Base-by-base conservation (phyloP, 1,140 invertebrate species). In the Capitella teleta region DNA sequence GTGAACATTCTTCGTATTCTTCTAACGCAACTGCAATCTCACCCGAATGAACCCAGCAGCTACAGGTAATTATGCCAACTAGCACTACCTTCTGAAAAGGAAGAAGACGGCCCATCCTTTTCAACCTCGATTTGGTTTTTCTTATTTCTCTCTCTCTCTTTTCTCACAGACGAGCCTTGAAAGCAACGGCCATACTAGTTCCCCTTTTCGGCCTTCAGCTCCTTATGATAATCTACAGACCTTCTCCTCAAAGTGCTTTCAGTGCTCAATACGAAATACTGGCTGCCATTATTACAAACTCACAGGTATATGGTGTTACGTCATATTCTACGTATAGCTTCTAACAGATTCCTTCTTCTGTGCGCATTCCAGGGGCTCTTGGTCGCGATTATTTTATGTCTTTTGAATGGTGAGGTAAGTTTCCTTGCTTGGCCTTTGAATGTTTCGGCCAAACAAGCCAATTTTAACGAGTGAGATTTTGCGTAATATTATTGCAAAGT, bases 161-260 rank as follows among this genome's bases (percentile, higher is more conserved):
- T 24, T 36, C 34, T 57, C 48, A n/a, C 57, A 64, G 80, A 58
- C 76, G 77, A 63, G 77, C 77, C 5, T 70, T 80, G 14, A 68
- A 89, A 49, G 91, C 90, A 1, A 92, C 89, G 1, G 76, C 91
- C 57, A 78, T 94, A 40, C 75, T 95, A 52, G 84, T 93, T 28
- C 78, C 78, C 1, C 61, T 80, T 34, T 79, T 80, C 57, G 78
- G 78, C 3, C 66, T 79, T 12, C 78, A 94, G 66, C 90, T 90
- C 63, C 76, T 94, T 55, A 73, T 93, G 16, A 89, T 83, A 34
- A 86, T 87, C 18, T 90, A 92, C 68, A 77, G 87, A 53, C 69
- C 73, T 8, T n/a, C 30, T 10, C 30, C n/a, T 32, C 8, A n/a
- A 8, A 10, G 8, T 32, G 8, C 8, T 32, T 8, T 32, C 8